Base-by-base conservation (phyloP, 2,113 vertebrate species). In the Scortum barcoo region DNA sequence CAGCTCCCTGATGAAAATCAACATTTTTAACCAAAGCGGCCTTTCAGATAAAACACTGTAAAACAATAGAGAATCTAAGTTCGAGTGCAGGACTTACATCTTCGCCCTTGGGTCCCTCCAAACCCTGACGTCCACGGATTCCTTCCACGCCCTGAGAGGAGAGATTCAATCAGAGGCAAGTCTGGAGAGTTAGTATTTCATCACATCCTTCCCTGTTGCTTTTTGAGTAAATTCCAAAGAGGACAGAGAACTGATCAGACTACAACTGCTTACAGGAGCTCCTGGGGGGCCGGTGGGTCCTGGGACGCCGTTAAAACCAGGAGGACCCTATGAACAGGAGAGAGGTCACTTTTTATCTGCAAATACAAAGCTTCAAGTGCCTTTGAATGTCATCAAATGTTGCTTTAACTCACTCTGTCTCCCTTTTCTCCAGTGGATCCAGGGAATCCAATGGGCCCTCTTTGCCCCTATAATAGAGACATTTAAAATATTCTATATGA, bases 231-330 rank as follows among this genome's bases (percentile, higher is more conserved):
- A 80, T 50, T 1, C 3, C 22, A 80, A 28, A 30, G 2, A 75
- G 8, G 57, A 38, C 17, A 11, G 7, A 8, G 11, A 72, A 20
- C 20, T 24, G 19, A 67, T 65, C 6, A 73, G 65, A 57, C 3
- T 12, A 13, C 63, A 38, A 36, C 16, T 50, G 69, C 93, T 92
- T 93, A 96, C 95, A 54, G 94, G 95, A 68, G 94, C 80, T 76
- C 95, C 96, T 26, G 94, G 93, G 20, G 95, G 94, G 51, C 96
- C 96, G 0, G 95, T 95, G 11, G 95, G 95, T 87, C 96, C 96
- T 11, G 93, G 93, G 46, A 94, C 87, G 1, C 96, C 96, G 20
- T 96, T 96, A 74, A 95, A 96, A 50, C 96, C 96, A 75, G 95
- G 95, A 33, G 89, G 83, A 84, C 96, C 95, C 96, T 96, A 50